phyloP scores from a whole-genome alignment of 2,888 invertebrate species.

The Furcula furcula region DNA sequence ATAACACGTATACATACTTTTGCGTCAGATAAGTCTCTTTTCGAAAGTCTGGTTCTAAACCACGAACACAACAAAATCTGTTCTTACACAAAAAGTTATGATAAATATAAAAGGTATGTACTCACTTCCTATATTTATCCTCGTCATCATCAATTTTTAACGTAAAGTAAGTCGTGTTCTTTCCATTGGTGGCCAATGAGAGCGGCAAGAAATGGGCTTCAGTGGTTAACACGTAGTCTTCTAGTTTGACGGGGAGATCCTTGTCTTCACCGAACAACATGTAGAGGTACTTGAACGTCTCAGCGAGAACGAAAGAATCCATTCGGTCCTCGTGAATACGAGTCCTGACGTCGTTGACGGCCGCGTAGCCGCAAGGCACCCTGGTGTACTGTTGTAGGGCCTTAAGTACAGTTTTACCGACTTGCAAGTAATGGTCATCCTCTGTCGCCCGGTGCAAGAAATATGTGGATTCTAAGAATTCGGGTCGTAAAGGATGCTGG shows the following conservation, averaged over 20 bases:
- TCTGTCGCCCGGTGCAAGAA: constrained; percentile 97
- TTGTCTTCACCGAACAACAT: constrained; percentile 93
- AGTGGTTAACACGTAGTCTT: constrained; percentile 94
- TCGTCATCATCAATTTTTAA: constrained; percentile 74
- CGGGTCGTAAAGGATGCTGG: constrained; percentile 97
- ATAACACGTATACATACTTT: no score
- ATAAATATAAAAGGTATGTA: no score
- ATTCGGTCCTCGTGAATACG: constrained; percentile 96
- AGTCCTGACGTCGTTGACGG: constrained; percentile 97
- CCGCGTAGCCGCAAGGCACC: constrained; percentile 98
- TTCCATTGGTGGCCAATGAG: constrained; percentile 85
- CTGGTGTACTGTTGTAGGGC: constrained; percentile 94
- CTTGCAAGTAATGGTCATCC: constrained; percentile 96
- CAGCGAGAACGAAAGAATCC: constrained; percentile 99
- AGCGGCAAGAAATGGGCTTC: constrained; percentile 98
- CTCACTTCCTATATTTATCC: constrained; percentile 68
- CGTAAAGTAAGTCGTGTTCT: constrained; percentile 69
- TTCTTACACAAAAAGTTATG: no score
- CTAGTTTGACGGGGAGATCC: constrained; percentile 90
- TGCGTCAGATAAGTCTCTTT: no score
- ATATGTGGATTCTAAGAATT: constrained; percentile 99
- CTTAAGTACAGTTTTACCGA: constrained; percentile 93
- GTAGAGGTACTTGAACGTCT: constrained; percentile 98
- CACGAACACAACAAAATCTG: no score
- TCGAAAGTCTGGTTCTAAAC: no score